These are phyloP conservation scores for Taxidea taxus DNA, from an alignment of 2,113 vertebrate species.

Conservation along the genomic window DNA sequence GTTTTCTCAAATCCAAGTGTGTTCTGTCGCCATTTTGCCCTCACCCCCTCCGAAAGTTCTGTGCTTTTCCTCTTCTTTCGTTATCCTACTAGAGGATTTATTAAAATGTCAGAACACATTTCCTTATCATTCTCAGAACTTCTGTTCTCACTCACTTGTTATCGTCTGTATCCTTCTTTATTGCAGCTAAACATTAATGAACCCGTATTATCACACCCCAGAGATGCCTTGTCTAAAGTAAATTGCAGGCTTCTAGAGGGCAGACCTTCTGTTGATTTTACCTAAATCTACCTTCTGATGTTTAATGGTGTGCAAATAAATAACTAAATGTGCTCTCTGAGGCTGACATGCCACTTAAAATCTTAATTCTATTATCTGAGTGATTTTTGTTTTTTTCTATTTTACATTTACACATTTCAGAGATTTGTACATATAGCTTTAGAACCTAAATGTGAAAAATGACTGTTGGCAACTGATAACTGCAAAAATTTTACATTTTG, in stretches of 20 bases:
- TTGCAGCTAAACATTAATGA: not conserved
- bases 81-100: not conserved
- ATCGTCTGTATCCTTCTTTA: not conserved
- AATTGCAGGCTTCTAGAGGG: not conserved
- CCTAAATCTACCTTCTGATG: not conserved
- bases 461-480: not conserved
- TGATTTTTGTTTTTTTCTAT: not conserved
- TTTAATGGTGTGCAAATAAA: not conserved
- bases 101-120: not conserved
- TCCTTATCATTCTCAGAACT: not conserved
- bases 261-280: not conserved
- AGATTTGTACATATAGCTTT: not conserved
- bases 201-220: not conserved
- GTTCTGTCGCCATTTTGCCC: not conserved
- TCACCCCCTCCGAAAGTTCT: not conserved
- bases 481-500: not conserved
- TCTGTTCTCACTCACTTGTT: not conserved
- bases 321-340: not conserved
- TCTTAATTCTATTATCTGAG: not conserved
- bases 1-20: not conserved
- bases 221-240: not conserved
- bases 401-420: not conserved
- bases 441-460: not conserved
- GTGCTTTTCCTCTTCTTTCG: not conserved
- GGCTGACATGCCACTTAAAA: not conserved